Percentiles rank a stretch among this genome's conserved stretches.
Conservation (phyloP, 2,113 vertebrate genomes). For the Cyphomyrus plagiostoma region DNA sequence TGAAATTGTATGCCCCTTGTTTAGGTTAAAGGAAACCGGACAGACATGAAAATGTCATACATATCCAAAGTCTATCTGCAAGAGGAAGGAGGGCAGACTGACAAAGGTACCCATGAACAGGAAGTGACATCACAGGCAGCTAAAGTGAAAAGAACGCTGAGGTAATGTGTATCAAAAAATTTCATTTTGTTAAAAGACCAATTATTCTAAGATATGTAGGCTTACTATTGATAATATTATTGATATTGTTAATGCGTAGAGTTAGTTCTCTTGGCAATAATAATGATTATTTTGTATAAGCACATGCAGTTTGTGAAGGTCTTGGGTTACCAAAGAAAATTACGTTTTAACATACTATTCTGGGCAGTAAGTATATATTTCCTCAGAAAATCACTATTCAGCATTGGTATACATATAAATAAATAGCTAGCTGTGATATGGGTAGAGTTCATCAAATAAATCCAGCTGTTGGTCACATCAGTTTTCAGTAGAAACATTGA, state of each 20-base stretch:
- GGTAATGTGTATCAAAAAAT: slow-evolving; percentile 35
- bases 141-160: slow-evolving; percentile 39
- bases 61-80: slow-evolving; percentile 56
- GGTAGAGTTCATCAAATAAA: slow-evolving; percentile 24
- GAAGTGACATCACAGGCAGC: slow-evolving; percentile 40
- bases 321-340: neutral
- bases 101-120: slow-evolving; percentile 29
- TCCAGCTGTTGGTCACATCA: slow-evolving; percentile 50
- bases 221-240: neutral
- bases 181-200: neutral
- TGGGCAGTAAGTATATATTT: neutral
- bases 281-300: neutral
- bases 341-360: neutral
- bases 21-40: slow-evolving; percentile 47
- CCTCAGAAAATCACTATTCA: neutral
- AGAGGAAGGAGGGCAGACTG: slow-evolving; percentile 44
- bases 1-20: neutral
- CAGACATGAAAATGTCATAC: slow-evolving; percentile 51
- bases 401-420: neutral
- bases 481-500: neutral
- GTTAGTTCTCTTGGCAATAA: neutral
- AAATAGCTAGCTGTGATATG: neutral
- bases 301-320: neutral
- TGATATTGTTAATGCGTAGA: neutral
- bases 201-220: neutral